Evolutionary conservation across 2,113 vertebrate genomes (phyloP).

Genomic region (Sorex araneus): DNA sequence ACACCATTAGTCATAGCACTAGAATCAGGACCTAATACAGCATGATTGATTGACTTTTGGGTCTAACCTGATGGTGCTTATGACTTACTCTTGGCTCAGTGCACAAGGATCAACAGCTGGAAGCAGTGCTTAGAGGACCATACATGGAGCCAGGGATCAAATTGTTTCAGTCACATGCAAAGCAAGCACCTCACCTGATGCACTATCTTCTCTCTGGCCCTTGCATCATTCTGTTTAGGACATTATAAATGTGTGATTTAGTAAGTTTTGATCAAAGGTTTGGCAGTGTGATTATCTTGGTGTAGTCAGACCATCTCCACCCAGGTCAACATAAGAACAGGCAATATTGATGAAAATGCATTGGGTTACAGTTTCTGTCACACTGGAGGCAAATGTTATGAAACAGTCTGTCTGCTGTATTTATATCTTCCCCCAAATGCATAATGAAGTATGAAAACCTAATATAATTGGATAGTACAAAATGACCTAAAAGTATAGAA

Average conservation of each 20-base stretch:
- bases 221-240: background rate
- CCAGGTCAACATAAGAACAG: background rate
- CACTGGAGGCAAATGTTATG: conserved; percentile 67
- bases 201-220: too few relatives aligned
- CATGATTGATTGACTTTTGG: too few relatives aligned
- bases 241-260: background rate
- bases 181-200: too few relatives aligned
- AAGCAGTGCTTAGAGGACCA: too few relatives aligned
- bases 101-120: too few relatives aligned
- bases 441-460: conserved; percentile 72
- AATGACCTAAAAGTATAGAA: conserved; percentile 54
- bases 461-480: conserved; percentile 64
- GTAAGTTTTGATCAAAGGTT: background rate
- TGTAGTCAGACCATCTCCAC: background rate
- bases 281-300: background rate
- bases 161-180: too few relatives aligned
- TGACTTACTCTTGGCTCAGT: too few relatives aligned
- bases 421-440: conserved; percentile 66
- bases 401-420: conserved; percentile 34
- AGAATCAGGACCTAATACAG: background rate
- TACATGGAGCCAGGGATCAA: too few relatives aligned
- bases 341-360: background rate
- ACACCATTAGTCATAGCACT: background rate
- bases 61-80: too few relatives aligned
- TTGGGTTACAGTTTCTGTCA: conserved; percentile 69